Evolutionary conservation across 2,113 vertebrate species (phyloP), one percentile per base, ranked within the genome.

Genomic region (Fukomys damarensis): DNA sequence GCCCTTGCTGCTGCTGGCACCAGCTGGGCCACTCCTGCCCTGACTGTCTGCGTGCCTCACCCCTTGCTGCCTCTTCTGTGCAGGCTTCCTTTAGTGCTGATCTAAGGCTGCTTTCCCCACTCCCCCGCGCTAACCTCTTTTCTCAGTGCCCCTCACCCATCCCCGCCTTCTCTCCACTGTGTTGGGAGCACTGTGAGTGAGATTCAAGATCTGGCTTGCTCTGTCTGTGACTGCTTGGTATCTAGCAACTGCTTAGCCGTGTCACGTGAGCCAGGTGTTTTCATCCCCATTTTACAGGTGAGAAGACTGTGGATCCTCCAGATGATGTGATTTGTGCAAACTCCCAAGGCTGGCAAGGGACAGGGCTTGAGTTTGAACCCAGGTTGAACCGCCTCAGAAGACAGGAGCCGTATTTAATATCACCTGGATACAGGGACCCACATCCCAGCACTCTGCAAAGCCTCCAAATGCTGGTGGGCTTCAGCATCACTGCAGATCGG

Each of bases 181-280:
- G 14, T 19, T 14, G 0, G 54, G 28, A 80, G 77, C 46, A 63
- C 38, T 13, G 0, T 4, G 17, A 72, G 0, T 4, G 17, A 72
- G n/a, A 41, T 52, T 17, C 9, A 11, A 65, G 19, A 9, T 49
- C 58, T 70, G 54, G 19, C 46, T 79, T 38, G 46, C 26, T 76
- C 54, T 65, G 24, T 58, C 38, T 16, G 19, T 4, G 14, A 49
- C 1, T 19, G 61, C 52, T 38, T 0, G 1, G 35, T 9, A 10
- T 3, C 0, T 3, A 4, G 49, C 20, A 32, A 7, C 10, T 13
- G 2, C 56, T 61, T 65, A 7, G 2, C 10, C 3, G 0, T 9
- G 12, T 59, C 52, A 20, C 32, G 26, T 4, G 49, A 46, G 52
- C 79, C 1, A 14, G 46, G 83, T 9, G 0, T 86, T 86, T 87